A percentile compares a stretch with the other conserved stretches of the same genome.
phyloP scores from a whole-genome alignment of 2,113 vertebrate species.

The Brachypteracias leptosomus region DNA sequence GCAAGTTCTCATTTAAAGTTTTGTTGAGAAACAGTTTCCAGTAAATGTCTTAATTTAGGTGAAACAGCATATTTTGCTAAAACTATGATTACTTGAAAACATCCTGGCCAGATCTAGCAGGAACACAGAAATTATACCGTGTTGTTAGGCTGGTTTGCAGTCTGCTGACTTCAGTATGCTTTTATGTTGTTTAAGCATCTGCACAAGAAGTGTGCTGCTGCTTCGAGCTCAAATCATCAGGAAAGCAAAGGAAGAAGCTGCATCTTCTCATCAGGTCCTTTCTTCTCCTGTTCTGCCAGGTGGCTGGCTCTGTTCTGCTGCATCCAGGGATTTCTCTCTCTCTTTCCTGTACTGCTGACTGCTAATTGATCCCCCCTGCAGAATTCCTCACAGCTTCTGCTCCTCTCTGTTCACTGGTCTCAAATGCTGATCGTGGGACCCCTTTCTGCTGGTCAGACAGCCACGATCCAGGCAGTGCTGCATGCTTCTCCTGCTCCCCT shows the following conservation, averaged over 20 bases:
- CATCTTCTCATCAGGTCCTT: slow-evolving; percentile 31
- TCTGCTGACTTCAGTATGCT: slow-evolving; percentile 17
- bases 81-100: not conserved
- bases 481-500: not conserved
- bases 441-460: not conserved
- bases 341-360: not conserved
- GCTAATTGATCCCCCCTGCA: not conserved
- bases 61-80: slow-evolving; percentile 1
- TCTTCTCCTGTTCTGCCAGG: slow-evolving; percentile 10
- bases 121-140: not conserved
- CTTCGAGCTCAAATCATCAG: not conserved
- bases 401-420: not conserved
- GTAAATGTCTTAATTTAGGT: not conserved
- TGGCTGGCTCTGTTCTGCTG: slow-evolving; percentile 4
- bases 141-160: slow-evolving; percentile 4
- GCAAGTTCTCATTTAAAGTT: not conserved
- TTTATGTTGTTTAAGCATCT: slow-evolving; percentile 3
- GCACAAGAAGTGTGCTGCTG: not conserved
- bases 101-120: not conserved
- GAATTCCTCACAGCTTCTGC: not conserved
- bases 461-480: accelerated
- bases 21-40: not conserved
- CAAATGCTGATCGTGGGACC: accelerated
- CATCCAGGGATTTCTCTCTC: not conserved
- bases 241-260: slow-evolving; percentile 30